These are phyloP conservation scores for Trissolcus brochymenae DNA, from an alignment of 2,888 invertebrate genomes.

Conservation along the genomic window DNA sequence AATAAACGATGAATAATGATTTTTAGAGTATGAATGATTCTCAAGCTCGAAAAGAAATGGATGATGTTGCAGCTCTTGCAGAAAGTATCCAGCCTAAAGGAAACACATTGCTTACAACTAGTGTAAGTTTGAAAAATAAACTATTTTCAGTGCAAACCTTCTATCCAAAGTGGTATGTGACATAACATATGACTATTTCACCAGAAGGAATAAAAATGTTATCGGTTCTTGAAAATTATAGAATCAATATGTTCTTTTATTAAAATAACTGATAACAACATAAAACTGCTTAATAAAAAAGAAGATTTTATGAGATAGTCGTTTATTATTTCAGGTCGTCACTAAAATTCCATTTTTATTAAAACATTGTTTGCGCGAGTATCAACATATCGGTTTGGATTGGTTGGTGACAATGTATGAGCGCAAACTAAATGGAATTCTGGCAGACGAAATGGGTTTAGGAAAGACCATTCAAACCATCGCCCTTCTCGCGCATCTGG, in stretches of 20 bases:
- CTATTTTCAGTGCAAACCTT: slow-evolving; percentile 59
- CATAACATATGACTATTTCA: slow-evolving; percentile 69
- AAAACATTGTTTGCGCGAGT: slow-evolving; percentile 93
- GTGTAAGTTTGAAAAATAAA: slow-evolving; percentile 78
- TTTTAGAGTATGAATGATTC: slow-evolving; percentile 51
- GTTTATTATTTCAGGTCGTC: slow-evolving; percentile 81
- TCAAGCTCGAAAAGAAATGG: slow-evolving; percentile 85
- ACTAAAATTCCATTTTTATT: slow-evolving; percentile 95
- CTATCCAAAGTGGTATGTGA: slow-evolving; percentile 68
- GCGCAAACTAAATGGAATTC: slow-evolving; percentile 94
- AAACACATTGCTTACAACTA: slow-evolving; percentile 95
- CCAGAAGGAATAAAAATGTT: slow-evolving; percentile 69
- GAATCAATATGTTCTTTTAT: slow-evolving; percentile 39
- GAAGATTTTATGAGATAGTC: not conserved
- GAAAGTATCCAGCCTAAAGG: slow-evolving; percentile 98
- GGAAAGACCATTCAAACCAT: slow-evolving; percentile 99
- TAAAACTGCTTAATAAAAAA: not conserved
- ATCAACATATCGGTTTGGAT: slow-evolving; percentile 97
- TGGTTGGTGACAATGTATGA: slow-evolving; percentile 98
- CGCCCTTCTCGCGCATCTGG: slow-evolving; percentile 93
- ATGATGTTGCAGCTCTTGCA: slow-evolving; percentile 94
- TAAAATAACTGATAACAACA: slow-evolving; percentile 37
- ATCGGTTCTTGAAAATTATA: slow-evolving; percentile 1
- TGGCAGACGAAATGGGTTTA: slow-evolving; percentile 98
- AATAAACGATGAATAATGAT: slow-evolving; percentile 19